phyloP scores from a whole-genome alignment of 2,888 invertebrate genomes.

The Amphipyra berbera region DNA sequence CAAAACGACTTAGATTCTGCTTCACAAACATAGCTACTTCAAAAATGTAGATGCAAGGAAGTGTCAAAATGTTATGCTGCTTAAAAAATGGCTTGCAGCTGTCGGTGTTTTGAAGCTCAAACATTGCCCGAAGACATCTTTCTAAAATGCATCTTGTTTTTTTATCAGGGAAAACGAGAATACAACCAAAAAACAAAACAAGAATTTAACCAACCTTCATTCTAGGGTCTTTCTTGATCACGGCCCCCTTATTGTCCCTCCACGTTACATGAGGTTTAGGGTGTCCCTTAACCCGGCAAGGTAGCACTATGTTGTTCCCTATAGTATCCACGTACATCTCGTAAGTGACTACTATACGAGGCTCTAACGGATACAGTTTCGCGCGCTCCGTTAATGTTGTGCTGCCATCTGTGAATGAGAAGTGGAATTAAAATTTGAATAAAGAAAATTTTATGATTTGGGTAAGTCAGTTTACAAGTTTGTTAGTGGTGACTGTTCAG shows the following conservation, averaged over 20 bases:
- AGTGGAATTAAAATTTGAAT: conserved; percentile 15
- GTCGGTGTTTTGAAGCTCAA: too few relatives aligned
- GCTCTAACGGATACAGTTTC: conserved; percentile 82
- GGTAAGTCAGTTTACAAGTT: too few relatives aligned
- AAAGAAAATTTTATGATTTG: background rate
- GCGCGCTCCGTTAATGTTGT: conserved; percentile 77
- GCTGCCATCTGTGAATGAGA: conserved; percentile 70
- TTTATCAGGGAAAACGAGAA: too few relatives aligned
- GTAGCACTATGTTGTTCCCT: conserved; percentile 91
- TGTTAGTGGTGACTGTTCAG: too few relatives aligned
- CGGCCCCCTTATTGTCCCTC: conserved; percentile 90
- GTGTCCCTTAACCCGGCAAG: conserved; percentile 92
- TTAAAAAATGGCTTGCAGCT: too few relatives aligned
- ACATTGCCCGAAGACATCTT: too few relatives aligned
- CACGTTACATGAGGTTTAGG: conserved; percentile 92
- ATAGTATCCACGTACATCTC: conserved; percentile 89
- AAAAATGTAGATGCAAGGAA: too few relatives aligned
- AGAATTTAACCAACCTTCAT: conserved; percentile 81
- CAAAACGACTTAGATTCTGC: too few relatives aligned
- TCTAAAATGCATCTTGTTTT: too few relatives aligned
- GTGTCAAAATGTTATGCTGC: too few relatives aligned
- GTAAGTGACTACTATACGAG: conserved; percentile 88
- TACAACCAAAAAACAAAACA: too few relatives aligned
- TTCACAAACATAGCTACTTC: too few relatives aligned
- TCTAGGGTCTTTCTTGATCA: conserved; percentile 86